phyloP scores from a whole-genome alignment of 2,888 invertebrate genomes.

The Xylota segnis region DNA sequence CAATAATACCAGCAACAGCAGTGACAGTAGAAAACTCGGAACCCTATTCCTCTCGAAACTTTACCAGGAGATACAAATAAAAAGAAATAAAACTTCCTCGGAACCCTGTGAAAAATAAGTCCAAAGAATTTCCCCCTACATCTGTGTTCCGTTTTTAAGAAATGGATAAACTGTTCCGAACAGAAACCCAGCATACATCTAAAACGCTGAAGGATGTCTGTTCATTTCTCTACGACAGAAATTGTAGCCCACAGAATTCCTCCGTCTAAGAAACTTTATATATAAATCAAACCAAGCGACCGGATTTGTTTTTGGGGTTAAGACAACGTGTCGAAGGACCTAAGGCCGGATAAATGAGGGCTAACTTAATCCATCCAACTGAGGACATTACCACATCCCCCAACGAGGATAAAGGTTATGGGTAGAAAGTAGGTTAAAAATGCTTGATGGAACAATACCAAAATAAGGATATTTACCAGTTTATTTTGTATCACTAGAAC shows the following conservation, averaged over 20 bases:
- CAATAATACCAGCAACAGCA: slow-evolving; percentile 38
- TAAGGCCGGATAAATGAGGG: slow-evolving; percentile 45
- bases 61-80: slow-evolving; percentile 45
- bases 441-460: slow-evolving; percentile 42
- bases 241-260: slow-evolving; percentile 32
- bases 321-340: slow-evolving; percentile 48
- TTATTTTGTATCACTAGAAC: slow-evolving; percentile 46
- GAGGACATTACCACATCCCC: slow-evolving; percentile 34
- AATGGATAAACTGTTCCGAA: slow-evolving; percentile 50
- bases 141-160: slow-evolving; percentile 55
- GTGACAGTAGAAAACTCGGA: slow-evolving; percentile 23
- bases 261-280: slow-evolving; percentile 39
- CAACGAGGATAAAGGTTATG: slow-evolving; percentile 10
- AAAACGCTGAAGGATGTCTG: slow-evolving; percentile 45
- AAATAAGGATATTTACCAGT: slow-evolving; percentile 51
- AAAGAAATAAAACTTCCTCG: slow-evolving; percentile 45
- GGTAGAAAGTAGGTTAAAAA: slow-evolving; percentile 42
- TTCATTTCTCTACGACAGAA: slow-evolving; percentile 49
- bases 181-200: not conserved
- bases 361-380: slow-evolving; percentile 57
- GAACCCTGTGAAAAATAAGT: slow-evolving; percentile 31
- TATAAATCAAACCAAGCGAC: slow-evolving; percentile 59
- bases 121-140: slow-evolving; percentile 37
- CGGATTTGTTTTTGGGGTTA: slow-evolving; percentile 55
- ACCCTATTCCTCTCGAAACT: slow-evolving; percentile 15